Percentiles rank a stretch among this genome's conserved stretches.
phyloP scores from a whole-genome alignment of 2,888 invertebrate genomes.

The Acronicta psi region DNA sequence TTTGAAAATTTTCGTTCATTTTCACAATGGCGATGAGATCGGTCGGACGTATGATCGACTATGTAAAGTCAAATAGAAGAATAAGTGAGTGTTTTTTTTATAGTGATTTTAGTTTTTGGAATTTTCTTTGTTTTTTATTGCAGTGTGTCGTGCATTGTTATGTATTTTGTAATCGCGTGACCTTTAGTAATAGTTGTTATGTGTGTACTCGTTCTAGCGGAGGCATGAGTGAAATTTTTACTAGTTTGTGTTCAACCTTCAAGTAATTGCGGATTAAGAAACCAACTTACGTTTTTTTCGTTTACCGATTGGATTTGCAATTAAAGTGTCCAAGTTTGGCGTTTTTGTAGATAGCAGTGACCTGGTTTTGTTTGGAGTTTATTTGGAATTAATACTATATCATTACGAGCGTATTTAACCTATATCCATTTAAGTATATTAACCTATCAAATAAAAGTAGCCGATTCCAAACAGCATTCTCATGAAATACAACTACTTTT shows the following conservation, averaged over 20 bases:
- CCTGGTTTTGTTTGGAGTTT: slow-evolving; percentile 16
- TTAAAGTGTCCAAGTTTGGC: slow-evolving; percentile 19
- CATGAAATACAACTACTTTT: too few relatives aligned
- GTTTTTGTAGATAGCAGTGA: slow-evolving; percentile 19
- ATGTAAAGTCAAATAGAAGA: slow-evolving; percentile 64
- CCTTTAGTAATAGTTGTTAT: slow-evolving; percentile 35
- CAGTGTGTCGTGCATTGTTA: slow-evolving; percentile 25
- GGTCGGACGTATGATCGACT: slow-evolving; percentile 67
- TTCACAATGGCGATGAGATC: slow-evolving; percentile 67
- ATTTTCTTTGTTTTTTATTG: slow-evolving; percentile 36
- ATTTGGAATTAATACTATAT: background rate
- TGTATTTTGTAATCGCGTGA: slow-evolving; percentile 40
- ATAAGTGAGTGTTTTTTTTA: slow-evolving; percentile 70
- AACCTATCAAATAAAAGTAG: too few relatives aligned
- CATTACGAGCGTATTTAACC: too few relatives aligned
- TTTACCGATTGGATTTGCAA: slow-evolving; percentile 31
- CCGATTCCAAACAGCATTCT: too few relatives aligned
- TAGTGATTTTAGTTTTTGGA: slow-evolving; percentile 26
- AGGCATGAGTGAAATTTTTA: slow-evolving; percentile 44
- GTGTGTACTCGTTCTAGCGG: slow-evolving; percentile 26
- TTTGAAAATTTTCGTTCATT: slow-evolving; percentile 41
- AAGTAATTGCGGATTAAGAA: slow-evolving; percentile 40
- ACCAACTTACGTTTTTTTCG: slow-evolving; percentile 30
- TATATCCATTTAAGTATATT: too few relatives aligned
- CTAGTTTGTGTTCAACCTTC: slow-evolving; percentile 42